A percentile compares a stretch with the other conserved stretches of the same genome.
These are phyloP conservation scores for Pristionchus mayeri DNA, from an alignment of 2,888 invertebrate genomes.

Conservation along the genomic window DNA sequence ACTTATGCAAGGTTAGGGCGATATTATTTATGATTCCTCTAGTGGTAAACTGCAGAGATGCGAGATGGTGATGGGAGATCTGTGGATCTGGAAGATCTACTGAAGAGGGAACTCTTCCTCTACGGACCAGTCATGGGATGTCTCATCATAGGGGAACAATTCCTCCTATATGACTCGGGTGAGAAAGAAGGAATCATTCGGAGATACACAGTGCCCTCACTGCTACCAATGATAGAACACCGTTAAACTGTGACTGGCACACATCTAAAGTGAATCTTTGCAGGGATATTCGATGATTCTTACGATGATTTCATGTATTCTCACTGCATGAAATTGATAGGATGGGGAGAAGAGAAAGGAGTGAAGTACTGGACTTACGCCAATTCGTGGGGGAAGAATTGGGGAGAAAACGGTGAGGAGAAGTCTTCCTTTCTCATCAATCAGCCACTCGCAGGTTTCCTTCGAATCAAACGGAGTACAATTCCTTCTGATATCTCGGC, in stretches of 20 bases:
- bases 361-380: slow-evolving; percentile 58
- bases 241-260: background rate
- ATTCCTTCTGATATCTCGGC: background rate
- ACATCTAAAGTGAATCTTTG: background rate
- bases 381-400: slow-evolving; percentile 65
- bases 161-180: slow-evolving; percentile 65
- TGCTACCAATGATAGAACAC: too few species aligned
- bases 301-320: slow-evolving; percentile 56
- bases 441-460: background rate
- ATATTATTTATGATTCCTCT: background rate
- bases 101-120: slow-evolving; percentile 62
- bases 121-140: slow-evolving; percentile 66
- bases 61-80: background rate
- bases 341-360: slow-evolving; percentile 62
- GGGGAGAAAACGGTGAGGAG: slow-evolving; percentile 61
- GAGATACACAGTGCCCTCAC: too few species aligned
- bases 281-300: background rate
- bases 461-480: background rate
- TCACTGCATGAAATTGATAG: slow-evolving; percentile 65
- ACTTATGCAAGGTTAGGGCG: background rate
- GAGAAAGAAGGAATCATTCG: background rate
- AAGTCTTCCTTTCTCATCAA: background rate
- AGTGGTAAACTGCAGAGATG: background rate
- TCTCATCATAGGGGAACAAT: slow-evolving; percentile 65
- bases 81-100: slow-evolving; percentile 46